Evolutionary conservation across 2,113 vertebrate species (phyloP).

Genomic region (Crotalus tigris): DNA sequence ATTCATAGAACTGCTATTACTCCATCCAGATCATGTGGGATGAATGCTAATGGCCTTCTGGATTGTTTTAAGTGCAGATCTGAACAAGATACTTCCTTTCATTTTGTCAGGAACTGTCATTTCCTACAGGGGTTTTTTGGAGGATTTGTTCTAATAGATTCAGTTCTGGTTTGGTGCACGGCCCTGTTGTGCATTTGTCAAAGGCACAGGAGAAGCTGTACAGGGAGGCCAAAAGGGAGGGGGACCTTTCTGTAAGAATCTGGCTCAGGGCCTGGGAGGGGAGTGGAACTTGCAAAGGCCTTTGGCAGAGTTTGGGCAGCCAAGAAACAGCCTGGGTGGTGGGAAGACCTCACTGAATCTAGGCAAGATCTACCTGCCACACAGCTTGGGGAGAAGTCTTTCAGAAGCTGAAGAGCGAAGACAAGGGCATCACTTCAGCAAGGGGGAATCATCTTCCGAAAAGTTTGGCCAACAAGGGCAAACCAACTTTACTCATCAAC

Average conservation of each 20-base stretch:
- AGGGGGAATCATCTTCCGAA: background rate
- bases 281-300: background rate
- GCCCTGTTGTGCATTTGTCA: background rate
- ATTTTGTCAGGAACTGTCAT: conserved; percentile 73
- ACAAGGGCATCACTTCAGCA: background rate
- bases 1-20: conserved; percentile 60
- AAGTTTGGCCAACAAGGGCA: background rate
- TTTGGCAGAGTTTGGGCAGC: background rate
- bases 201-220: background rate
- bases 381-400: background rate
- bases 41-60: conserved; percentile 72
- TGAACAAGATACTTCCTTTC: conserved; percentile 71
- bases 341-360: background rate
- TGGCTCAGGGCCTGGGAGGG: no score
- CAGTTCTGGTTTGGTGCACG: conserved; percentile 22
- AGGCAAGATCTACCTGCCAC: background rate
- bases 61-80: conserved; percentile 77
- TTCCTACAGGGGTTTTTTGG: conserved; percentile 58
- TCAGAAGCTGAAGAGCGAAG: background rate
- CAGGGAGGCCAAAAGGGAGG: background rate
- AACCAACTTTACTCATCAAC: background rate
- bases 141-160: conserved; percentile 58
- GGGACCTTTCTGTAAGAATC: background rate
- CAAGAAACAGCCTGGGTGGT: no score
- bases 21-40: conserved; percentile 44